Conservation (phyloP, 2,888 invertebrate genomes). For the Mystacides longicornis region DNA sequence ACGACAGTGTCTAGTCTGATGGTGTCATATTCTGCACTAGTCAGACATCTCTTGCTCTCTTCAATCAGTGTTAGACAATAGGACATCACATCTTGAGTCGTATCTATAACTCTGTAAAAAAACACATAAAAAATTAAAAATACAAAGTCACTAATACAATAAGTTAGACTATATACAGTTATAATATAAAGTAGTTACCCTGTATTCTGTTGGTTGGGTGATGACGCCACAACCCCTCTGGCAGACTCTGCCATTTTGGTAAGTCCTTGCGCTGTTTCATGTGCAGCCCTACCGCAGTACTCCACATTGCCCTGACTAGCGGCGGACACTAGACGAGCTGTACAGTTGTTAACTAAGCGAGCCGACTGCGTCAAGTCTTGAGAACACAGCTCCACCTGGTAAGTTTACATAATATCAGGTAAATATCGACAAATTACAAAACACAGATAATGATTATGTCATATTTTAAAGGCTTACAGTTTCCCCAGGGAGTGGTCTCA, state of each 20-base stretch:
- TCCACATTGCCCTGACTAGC: constrained; percentile 74
- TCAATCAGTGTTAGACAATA: constrained; percentile 72
- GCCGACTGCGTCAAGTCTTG: constrained; percentile 40
- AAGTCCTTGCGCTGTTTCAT: constrained; percentile 72
- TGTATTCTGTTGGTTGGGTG: constrained; percentile 1
- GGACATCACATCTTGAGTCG: constrained; percentile 72
- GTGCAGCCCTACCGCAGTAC: constrained; percentile 73
- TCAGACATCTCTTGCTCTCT: constrained; percentile 71
- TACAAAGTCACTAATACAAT: not conserved
- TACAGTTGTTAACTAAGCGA: constrained; percentile 73
- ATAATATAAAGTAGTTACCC: not conserved
- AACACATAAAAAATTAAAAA: constrained; percentile 6
- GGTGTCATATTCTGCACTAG: constrained; percentile 54
- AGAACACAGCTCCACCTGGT: constrained; percentile 45
- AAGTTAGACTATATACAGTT: not conserved
- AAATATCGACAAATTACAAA: not conserved
- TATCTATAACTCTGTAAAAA: constrained; percentile 50
- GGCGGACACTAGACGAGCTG: constrained; percentile 81
- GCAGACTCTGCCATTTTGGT: constrained; percentile 66
- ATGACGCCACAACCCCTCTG: constrained; percentile 69
- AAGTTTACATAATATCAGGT: not conserved
- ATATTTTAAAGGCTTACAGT: constrained; percentile 56
- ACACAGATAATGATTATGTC: too few relatives aligned
- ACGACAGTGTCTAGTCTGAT: constrained; percentile 66
- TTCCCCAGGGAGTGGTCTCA: constrained; percentile 81